Evolutionary conservation across 2,797 vertebrate species (phyloP).

Genomic region (Ceyx erithaca): DNA sequence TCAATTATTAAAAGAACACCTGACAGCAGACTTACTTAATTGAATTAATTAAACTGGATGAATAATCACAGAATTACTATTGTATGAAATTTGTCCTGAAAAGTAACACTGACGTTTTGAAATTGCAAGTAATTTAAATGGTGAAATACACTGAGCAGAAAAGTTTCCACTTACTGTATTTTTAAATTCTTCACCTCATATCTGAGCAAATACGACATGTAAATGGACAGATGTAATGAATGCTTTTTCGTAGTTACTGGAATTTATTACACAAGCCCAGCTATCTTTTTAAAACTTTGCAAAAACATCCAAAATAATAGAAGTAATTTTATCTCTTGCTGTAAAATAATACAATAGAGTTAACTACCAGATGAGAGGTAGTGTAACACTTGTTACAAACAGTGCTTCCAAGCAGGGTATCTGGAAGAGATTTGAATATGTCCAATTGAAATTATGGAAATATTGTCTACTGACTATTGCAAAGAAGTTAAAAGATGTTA

Average conservation of each 20-base stretch:
- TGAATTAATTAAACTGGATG: conserved; percentile 91
- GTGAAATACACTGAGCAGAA: conserved; percentile 74
- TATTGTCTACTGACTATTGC: background rate
- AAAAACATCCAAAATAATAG: conserved; percentile 38
- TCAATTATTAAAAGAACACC: conserved; percentile 92
- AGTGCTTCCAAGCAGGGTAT: background rate
- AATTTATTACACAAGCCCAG: conserved; percentile 23
- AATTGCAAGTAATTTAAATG: conserved; percentile 82
- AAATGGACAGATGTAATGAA: conserved; percentile 67
- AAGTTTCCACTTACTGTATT: conserved; percentile 69
- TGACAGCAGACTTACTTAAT: conserved; percentile 91
- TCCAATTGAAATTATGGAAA: background rate
- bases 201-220: conserved; percentile 69
- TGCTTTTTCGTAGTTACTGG: conserved; percentile 44
- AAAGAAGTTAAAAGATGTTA: background rate
- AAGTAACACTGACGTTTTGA: conserved; percentile 84
- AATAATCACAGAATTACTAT: conserved; percentile 85
- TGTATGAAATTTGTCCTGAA: conserved; percentile 85
- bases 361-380: conserved; percentile 18
- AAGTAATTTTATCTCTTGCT: conserved; percentile 30
- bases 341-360: conserved; percentile 40
- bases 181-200: conserved; percentile 56
- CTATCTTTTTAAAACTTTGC: conserved; percentile 54
- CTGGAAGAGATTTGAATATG: background rate
- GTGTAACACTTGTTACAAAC: background rate